Evolutionary conservation across 2,888 invertebrate species (phyloP).

Genomic region (Heteromurus nitidus): DNA sequence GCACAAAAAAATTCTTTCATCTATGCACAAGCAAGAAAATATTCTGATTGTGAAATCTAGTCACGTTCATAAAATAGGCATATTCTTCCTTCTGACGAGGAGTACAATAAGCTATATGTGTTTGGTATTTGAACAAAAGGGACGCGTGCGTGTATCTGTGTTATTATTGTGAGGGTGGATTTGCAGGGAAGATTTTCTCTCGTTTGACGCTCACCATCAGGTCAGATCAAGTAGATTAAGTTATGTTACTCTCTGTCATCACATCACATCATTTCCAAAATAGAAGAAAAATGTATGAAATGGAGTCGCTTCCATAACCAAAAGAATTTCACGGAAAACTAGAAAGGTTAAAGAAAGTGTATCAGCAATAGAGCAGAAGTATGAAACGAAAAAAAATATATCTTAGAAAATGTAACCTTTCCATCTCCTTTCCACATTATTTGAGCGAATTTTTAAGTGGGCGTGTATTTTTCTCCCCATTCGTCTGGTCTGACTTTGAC

Average conservation of each 20-base stretch:
- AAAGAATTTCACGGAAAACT: too few relatives aligned
- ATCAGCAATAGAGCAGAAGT: too few relatives aligned
- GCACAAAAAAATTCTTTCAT: constrained; percentile 10
- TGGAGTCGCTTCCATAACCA: too few relatives aligned
- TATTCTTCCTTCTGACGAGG: too few relatives aligned
- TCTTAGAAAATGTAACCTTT: too few relatives aligned
- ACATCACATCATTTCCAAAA: background rate
- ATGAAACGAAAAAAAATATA: too few relatives aligned
- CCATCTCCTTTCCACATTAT: too few relatives aligned
- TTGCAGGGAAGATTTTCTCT: background rate
- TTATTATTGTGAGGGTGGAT: background rate
- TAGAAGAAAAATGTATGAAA: too few relatives aligned
- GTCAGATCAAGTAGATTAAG: constrained; percentile 12
- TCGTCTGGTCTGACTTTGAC: background rate
- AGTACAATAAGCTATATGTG: too few relatives aligned
- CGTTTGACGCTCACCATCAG: constrained; percentile 10
- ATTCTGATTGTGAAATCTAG: constrained; percentile 10
- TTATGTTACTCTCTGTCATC: constrained; percentile 6
- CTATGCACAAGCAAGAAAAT: too few relatives aligned
- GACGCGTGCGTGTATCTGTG: background rate
- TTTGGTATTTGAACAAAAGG: background rate
- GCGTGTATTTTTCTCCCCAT: background rate
- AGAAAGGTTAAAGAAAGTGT: too few relatives aligned
- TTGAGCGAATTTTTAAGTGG: too few relatives aligned
- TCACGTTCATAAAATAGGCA: constrained; percentile 30